Conservation (phyloP, 2,888 invertebrate species). For the Caenorhabditis virilis region DNA sequence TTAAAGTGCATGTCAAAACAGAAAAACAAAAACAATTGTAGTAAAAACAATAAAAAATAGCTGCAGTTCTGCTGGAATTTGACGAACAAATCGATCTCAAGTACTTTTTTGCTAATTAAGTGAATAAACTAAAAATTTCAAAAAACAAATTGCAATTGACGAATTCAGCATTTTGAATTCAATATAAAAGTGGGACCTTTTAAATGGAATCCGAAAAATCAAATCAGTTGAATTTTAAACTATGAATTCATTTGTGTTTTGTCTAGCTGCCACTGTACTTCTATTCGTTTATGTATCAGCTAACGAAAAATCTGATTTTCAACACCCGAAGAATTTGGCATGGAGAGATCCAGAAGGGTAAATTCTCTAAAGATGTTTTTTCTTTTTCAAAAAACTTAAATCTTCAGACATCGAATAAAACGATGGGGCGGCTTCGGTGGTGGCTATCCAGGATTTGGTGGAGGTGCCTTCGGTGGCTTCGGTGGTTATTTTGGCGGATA, state of each 20-base stretch:
- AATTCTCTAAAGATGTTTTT: neutral
- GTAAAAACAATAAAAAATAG: neutral
- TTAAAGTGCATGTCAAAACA: neutral
- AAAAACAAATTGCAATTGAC: neutral
- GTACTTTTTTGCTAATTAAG: neutral
- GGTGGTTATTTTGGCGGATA: constrained; percentile 11
- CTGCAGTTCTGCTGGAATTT: constrained; percentile 1
- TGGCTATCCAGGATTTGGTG: constrained; percentile 8
- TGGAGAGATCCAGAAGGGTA: constrained; percentile 25
- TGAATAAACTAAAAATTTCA: no score
- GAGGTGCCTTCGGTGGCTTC: constrained; percentile 9
- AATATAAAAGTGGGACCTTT: neutral
- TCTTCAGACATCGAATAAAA: constrained; percentile 24
- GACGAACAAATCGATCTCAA: neutral
- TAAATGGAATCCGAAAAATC: neutral
- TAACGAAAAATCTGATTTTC: neutral
- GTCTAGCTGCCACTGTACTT: neutral
- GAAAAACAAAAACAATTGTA: neutral
- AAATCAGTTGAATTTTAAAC: neutral
- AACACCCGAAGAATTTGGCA: constrained; percentile 21
- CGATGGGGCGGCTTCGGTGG: constrained; percentile 24
- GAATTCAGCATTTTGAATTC: neutral
- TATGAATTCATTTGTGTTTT: neutral
- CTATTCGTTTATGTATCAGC: neutral
- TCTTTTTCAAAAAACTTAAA: neutral